These are phyloP conservation scores for Anthrax anthrax DNA, from an alignment of 2,888 invertebrate species.

Conservation along the genomic window DNA sequence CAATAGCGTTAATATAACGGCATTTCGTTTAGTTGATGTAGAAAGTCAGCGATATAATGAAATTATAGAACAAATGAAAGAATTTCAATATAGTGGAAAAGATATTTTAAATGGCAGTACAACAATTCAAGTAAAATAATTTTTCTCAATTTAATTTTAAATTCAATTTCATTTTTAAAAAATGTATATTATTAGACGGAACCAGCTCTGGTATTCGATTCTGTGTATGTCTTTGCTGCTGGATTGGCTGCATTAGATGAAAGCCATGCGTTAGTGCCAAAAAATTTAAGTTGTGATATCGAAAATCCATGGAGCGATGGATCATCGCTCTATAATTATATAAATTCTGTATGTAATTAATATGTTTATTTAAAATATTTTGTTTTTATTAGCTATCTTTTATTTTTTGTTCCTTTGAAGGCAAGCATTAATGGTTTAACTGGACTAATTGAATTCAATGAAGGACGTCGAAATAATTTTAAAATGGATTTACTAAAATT, in stretches of 20 bases:
- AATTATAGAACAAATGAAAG: conserved; percentile 69
- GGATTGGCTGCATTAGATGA: conserved; percentile 59
- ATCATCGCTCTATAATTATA: conserved; percentile 56
- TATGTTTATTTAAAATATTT: background rate
- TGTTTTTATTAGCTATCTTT: background rate
- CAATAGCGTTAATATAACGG: conserved; percentile 87
- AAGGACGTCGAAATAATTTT: conserved; percentile 70
- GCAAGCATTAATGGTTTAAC: conserved; percentile 73
- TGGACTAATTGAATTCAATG: conserved; percentile 73
- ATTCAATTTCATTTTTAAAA: background rate
- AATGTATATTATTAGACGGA: conserved; percentile 48
- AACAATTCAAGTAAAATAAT: conserved; percentile 43
- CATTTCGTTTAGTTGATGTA: conserved; percentile 74
- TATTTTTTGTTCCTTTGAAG: conserved; percentile 36
- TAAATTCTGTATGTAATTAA: conserved; percentile 45
- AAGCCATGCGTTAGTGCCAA: conserved; percentile 50
- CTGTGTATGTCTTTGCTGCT: conserved; percentile 67
- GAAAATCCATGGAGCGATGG: conserved; percentile 71
- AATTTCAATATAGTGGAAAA: conserved; percentile 72
- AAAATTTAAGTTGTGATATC: conserved; percentile 69
- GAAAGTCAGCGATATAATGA: conserved; percentile 61
- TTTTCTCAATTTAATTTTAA: background rate
- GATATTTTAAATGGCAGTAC: conserved; percentile 55
- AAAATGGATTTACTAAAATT: conserved; percentile 73
- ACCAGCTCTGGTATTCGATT: conserved; percentile 73